Percentiles rank a stretch among this genome's conserved stretches.
phyloP scores from a whole-genome alignment of 2,113 vertebrate species.

The Merops nubicus region DNA sequence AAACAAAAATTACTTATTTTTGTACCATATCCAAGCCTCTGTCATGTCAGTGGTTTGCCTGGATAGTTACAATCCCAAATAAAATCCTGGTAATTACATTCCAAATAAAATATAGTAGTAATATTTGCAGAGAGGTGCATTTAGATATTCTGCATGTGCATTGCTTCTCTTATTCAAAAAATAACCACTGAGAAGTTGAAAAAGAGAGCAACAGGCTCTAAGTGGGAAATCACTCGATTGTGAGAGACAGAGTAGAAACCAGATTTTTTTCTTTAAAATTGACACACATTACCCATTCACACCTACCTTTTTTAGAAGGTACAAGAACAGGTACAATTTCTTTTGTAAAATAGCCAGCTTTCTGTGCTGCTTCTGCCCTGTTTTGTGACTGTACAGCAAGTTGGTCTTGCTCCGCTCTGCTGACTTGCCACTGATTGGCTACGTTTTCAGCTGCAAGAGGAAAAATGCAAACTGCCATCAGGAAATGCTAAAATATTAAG shows the following conservation, averaged over 20 bases:
- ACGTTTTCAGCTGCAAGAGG: conserved; percentile 90
- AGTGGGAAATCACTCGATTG: neutral
- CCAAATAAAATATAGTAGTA: neutral
- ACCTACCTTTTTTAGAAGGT: conserved; percentile 88
- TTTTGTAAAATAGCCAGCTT: conserved; percentile 88
- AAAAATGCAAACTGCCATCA: neutral
- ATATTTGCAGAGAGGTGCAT: neutral
- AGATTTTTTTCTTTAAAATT: neutral
- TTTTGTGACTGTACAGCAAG: conserved; percentile 88
- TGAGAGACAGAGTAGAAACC: neutral
- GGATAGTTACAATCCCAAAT: no score
- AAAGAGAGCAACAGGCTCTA: neutral
- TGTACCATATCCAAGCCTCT: neutral
- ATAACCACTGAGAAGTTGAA: neutral
- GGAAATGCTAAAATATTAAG: neutral
- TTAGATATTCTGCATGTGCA: neutral
- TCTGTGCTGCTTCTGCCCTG: conserved; percentile 88
- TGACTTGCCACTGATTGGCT: conserved; percentile 89
- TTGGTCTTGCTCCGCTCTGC: conserved; percentile 88
- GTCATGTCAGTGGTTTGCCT: neutral
- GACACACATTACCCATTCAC: neutral
- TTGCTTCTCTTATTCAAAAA: neutral
- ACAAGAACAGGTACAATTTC: conserved; percentile 92
- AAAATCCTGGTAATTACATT: neutral
- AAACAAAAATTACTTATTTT: neutral